Conservation (phyloP, 2,113 vertebrate species). For the Mola mola region DNA sequence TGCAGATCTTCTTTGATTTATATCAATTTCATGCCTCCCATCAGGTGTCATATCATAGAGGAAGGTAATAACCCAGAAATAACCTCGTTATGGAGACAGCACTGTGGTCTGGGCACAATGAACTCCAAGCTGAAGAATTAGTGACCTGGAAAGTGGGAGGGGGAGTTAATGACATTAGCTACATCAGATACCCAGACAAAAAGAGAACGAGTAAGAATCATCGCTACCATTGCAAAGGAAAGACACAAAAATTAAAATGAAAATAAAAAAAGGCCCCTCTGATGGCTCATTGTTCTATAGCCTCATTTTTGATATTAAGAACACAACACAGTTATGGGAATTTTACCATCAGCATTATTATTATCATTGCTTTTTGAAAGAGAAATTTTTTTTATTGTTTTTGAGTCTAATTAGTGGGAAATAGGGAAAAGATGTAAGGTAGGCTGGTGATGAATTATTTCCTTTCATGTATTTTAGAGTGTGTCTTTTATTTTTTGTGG, state of each 20-base stretch:
- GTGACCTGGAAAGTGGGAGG: constrained; percentile 98
- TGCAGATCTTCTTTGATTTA: constrained; percentile 94
- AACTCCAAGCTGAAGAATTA: constrained; percentile 99
- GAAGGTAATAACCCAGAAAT: constrained; percentile 99
- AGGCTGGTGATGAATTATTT: constrained; percentile 76
- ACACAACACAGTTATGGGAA: constrained; percentile 42
- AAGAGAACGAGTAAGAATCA: constrained; percentile 38
- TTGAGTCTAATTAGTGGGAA: constrained; percentile 76
- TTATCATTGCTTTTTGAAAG: constrained; percentile 66
- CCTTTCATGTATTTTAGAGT: constrained; percentile 64
- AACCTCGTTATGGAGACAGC: constrained; percentile 99
- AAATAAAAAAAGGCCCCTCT: constrained; percentile 60
- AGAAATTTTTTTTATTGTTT: constrained; percentile 73
- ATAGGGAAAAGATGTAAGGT: constrained; percentile 59
- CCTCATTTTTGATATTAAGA: constrained; percentile 59
- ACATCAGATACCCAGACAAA: constrained; percentile 78
- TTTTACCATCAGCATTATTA: constrained; percentile 65
- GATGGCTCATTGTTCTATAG: constrained; percentile 71
- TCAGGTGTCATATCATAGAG: constrained; percentile 95
- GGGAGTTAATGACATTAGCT: constrained; percentile 90
- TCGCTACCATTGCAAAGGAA: constrained; percentile 36
- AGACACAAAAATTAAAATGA: constrained; percentile 47
- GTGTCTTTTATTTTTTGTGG: constrained; percentile 66
- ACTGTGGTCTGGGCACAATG: constrained; percentile 96
- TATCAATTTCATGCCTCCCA: constrained; percentile 94